phyloP scores from a whole-genome alignment of 1,140 invertebrate species.

The Drosophila fuyamai region DNA sequence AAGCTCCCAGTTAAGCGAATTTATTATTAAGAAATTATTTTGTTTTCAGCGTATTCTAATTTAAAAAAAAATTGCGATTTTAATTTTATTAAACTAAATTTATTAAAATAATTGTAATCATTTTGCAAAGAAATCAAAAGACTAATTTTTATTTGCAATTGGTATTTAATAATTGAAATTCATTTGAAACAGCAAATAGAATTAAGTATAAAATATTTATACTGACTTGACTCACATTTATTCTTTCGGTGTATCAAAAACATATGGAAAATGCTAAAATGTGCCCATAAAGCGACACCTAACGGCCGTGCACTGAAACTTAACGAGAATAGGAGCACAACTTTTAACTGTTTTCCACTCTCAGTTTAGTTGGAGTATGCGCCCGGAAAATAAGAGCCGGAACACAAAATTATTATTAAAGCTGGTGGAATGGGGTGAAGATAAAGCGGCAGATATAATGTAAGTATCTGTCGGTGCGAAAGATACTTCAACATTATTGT shows the following conservation, averaged over 20 bases:
- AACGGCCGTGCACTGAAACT: conserved; percentile 61
- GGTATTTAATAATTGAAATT: no score
- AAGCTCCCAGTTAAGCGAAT: no score
- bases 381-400: conserved; percentile 16
- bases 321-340: conserved; percentile 51
- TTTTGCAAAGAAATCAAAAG: no score
- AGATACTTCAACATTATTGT: background rate
- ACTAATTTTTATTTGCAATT: no score
- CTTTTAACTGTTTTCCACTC: conserved; percentile 36
- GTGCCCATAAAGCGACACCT: conserved; percentile 72
- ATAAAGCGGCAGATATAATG: conserved; percentile 14
- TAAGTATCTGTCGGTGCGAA: background rate
- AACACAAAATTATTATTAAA: conserved; percentile 35
- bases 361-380: conserved; percentile 23
- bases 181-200: no score
- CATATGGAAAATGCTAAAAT: conserved; percentile 56
- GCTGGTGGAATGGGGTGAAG: conserved; percentile 1
- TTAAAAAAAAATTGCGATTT: no score
- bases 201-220: no score
- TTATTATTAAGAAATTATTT: no score
- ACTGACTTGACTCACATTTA: background rate
- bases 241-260: background rate
- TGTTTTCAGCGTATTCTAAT: no score
- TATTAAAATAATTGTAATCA: no score
- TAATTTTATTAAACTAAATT: no score